Evolutionary conservation across 2,888 invertebrate species (phyloP).

Genomic region (Macroteleia sp.): DNA sequence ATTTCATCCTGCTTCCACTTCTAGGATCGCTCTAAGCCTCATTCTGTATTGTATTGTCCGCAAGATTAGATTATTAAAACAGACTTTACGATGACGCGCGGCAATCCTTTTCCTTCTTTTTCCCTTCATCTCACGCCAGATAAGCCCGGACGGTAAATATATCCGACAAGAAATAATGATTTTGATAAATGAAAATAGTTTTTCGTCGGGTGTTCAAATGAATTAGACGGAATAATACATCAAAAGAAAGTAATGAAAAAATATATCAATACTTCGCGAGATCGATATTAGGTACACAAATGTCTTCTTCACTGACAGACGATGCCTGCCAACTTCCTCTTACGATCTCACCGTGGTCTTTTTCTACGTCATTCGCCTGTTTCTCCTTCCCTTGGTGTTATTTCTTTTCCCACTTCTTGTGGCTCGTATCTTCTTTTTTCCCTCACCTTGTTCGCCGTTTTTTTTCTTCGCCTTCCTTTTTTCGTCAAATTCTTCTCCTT

Average conservation of each 20-base stretch:
- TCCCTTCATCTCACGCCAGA: constrained; percentile 2
- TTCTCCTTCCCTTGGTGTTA: constrained; percentile 50
- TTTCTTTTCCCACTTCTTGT: constrained; percentile 53
- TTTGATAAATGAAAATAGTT: constrained; percentile 43
- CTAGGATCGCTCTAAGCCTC: constrained; percentile 39
- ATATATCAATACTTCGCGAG: no score
- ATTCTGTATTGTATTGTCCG: constrained; percentile 54
- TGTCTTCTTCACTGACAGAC: constrained; percentile 50
- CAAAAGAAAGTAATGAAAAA: no score
- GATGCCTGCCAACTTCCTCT: constrained; percentile 48
- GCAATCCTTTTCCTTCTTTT: constrained; percentile 26
- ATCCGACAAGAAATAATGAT: constrained; percentile 12
- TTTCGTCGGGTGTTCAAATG: no score
- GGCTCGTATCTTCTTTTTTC: constrained; percentile 39
- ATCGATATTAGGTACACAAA: constrained; percentile 50
- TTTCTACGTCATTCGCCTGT: constrained; percentile 62
- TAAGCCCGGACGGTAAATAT: constrained; percentile 13
- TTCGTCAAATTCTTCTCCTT: constrained; percentile 64
- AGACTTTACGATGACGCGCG: constrained; percentile 41
- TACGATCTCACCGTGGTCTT: constrained; percentile 54
- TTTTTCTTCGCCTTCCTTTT: constrained; percentile 56
- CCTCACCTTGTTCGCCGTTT: constrained; percentile 43
- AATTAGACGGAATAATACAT: no score
- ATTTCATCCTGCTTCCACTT: constrained; percentile 46
- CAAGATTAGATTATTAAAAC: constrained; percentile 60